These are phyloP conservation scores for Drosophila kikkawai DNA, from an alignment of 1,140 invertebrate genomes.

Conservation along the genomic window DNA sequence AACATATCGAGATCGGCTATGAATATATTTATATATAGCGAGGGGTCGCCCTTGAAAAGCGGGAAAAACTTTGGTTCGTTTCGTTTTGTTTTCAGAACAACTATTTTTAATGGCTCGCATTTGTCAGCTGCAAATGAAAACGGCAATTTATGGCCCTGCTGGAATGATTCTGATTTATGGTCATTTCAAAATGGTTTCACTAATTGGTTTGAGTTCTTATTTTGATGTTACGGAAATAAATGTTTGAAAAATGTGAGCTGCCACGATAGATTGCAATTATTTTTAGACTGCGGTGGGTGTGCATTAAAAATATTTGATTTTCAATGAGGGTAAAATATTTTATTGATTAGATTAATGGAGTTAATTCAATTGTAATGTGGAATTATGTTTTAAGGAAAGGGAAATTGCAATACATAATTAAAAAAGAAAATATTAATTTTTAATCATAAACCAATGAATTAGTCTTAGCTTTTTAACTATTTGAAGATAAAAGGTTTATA, in stretches of 20 bases:
- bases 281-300: not conserved
- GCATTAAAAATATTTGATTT: not conserved
- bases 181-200: constrained; percentile 40
- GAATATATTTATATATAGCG: constrained; percentile 17
- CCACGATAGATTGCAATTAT: constrained; percentile 15
- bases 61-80: constrained; percentile 13
- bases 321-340: not conserved
- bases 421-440: no score
- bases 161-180: constrained; percentile 34
- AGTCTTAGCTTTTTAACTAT: no score
- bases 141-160: constrained; percentile 35
- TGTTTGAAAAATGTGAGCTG: constrained; percentile 4
- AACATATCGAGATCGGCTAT: constrained; percentile 25
- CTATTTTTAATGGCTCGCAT: constrained; percentile 47
- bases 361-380: not conserved
- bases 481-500: no score
- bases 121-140: constrained; percentile 48
- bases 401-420: not conserved
- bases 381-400: not conserved
- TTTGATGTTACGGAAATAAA: constrained; percentile 26
- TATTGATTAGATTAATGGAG: not conserved
- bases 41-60: constrained; percentile 39
- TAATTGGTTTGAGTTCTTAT: constrained; percentile 38
- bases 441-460: no score
- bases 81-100: constrained; percentile 14